Conservation (phyloP, 2,888 invertebrate species). For the Siphlonurus alternatus region DNA sequence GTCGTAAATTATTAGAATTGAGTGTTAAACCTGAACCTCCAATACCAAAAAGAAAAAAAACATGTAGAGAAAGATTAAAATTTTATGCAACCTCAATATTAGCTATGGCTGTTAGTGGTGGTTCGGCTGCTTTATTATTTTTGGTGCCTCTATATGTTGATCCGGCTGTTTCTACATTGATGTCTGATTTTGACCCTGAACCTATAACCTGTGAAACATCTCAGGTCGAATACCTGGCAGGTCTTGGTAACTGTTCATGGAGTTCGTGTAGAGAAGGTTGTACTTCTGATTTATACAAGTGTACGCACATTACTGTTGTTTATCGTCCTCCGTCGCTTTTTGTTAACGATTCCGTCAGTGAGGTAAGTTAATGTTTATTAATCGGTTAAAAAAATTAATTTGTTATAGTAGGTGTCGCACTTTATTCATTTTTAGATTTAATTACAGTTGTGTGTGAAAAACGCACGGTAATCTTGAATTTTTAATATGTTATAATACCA, state of each 20-base stretch:
- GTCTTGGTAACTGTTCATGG: conserved; percentile 63
- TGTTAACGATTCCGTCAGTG: too few relatives aligned
- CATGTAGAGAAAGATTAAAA: neutral
- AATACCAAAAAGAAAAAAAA: neutral
- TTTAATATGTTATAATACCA: too few relatives aligned
- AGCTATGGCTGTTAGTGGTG: neutral
- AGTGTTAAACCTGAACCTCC: neutral
- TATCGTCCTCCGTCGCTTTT: conserved; percentile 24
- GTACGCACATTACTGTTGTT: conserved; percentile 47
- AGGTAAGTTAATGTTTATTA: too few relatives aligned
- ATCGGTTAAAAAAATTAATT: too few relatives aligned
- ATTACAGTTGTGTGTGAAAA: too few relatives aligned
- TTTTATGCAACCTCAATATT: neutral
- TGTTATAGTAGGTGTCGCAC: too few relatives aligned
- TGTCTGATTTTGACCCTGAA: conserved; percentile 49
- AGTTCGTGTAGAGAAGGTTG: conserved; percentile 67
- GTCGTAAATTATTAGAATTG: neutral
- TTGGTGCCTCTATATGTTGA: conserved; percentile 56
- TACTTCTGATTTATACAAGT: conserved; percentile 56
- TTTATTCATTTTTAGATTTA: too few relatives aligned
- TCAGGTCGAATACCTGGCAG: conserved; percentile 48
- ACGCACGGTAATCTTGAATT: too few relatives aligned
- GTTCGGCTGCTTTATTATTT: conserved; percentile 42
- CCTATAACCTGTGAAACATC: conserved; percentile 58
- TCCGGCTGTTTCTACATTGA: conserved; percentile 39